Evolutionary conservation across 2,888 invertebrate species (phyloP).

Genomic region (Hyppa rectilinea): DNA sequence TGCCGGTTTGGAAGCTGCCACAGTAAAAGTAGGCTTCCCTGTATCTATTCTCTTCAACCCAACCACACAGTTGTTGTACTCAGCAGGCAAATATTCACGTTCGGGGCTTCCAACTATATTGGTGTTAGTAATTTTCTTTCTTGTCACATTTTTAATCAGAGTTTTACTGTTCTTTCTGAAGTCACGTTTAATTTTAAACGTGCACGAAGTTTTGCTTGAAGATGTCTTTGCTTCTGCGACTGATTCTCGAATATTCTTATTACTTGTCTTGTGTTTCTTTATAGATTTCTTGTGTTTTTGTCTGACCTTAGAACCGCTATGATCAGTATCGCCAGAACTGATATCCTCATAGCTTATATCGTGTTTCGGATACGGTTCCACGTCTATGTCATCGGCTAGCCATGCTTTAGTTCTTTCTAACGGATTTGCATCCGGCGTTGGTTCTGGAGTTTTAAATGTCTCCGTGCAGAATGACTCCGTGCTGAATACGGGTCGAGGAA

Average conservation of each 20-base stretch:
- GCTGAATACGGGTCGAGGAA: slow-evolving; percentile 48
- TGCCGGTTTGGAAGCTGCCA: slow-evolving; percentile 76
- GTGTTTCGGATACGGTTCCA: slow-evolving; percentile 64
- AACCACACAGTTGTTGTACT: slow-evolving; percentile 60
- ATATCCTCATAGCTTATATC: slow-evolving; percentile 59
- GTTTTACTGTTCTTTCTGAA: slow-evolving; percentile 65
- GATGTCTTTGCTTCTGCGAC: slow-evolving; percentile 53
- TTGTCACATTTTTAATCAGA: slow-evolving; percentile 68
- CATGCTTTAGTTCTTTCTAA: slow-evolving; percentile 77
- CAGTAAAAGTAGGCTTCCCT: slow-evolving; percentile 61
- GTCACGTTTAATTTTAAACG: slow-evolving; percentile 57
- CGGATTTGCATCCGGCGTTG: slow-evolving; percentile 60
- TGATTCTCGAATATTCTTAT: slow-evolving; percentile 46
- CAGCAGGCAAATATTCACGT: slow-evolving; percentile 64
- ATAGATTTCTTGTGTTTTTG: slow-evolving; percentile 66
- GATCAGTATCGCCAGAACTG: slow-evolving; percentile 71
- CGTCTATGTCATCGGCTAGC: slow-evolving; percentile 74
- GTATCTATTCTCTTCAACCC: slow-evolving; percentile 64
- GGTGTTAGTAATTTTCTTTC: slow-evolving; percentile 67
- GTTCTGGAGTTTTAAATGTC: slow-evolving; percentile 32
- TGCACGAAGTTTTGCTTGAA: slow-evolving; percentile 54
- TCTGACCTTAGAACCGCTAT: slow-evolving; percentile 60
- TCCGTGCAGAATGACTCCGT: slow-evolving; percentile 35
- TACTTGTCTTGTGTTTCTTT: slow-evolving; percentile 60
- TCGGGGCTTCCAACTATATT: slow-evolving; percentile 65